Evolutionary conservation across 2,113 vertebrate species (phyloP), one percentile per base, ranked within the genome.

Genomic region (Megalops atlanticus): DNA sequence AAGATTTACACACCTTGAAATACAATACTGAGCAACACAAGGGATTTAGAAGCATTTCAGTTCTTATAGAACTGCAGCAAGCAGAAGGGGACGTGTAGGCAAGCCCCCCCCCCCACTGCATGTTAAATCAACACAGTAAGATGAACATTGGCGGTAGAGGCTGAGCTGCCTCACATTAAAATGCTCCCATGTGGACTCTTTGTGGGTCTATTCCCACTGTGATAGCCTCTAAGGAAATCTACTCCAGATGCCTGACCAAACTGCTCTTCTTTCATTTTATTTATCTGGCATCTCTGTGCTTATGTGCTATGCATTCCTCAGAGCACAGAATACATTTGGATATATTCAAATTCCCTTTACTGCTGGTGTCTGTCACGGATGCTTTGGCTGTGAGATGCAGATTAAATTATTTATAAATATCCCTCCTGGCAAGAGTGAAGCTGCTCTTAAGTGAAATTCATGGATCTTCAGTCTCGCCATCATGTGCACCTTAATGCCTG

Each of bases 41-140:
- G n/a, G 58, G n/a, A n/a, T 10, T 10, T 21, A 64, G 24, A n/a
- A 2, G 58, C 27, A 24, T n/a, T 31, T 0, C 24, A 64, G 24
- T n/a, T 21, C 58, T n/a, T 64, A n/a, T 31, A 24, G 58, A 64
- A 31, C 58, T 27, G 24, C 58, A 15, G n/a, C 58, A 10, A 2
- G n/a, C 24, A 11, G 24, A 11, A 64, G 58, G n/a, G 58, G 31
- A 11, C 6, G 58, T 10, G 58, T 31, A 24, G 24, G 58, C 33
- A 12, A 72, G 33, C 18, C 38, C 0, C 24, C 5, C 8, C 41
- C 68, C 31, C 14, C 43, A 27, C 11, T 49, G 40, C 4, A 12
- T 33, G 77, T 47, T 79, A 72, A 40, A 49, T 49, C 31, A 80
- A 40, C 36, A 31, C 76, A 64, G n/a, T 24, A 33, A 80, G 6